Evolutionary conservation across 2,888 invertebrate species (phyloP).

Genomic region (Pterobdella sp.): DNA sequence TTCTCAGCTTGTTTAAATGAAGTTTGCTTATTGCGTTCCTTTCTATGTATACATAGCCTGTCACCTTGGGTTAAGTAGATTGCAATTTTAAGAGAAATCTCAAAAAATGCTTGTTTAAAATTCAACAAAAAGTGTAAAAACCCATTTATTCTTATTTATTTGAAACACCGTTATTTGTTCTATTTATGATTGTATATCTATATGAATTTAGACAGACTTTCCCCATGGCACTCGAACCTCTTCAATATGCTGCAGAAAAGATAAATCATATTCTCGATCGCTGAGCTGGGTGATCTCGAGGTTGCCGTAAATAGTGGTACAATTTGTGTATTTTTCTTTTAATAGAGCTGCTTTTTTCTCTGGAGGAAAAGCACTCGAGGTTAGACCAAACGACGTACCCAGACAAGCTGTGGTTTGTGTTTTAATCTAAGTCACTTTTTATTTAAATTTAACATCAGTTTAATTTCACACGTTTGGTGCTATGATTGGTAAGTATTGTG

Average conservation of each 20-base stretch:
- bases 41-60: slow-evolving; percentile 15
- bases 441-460: too few relatives aligned
- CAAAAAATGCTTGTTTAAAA: not conserved
- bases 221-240: slow-evolving; percentile 59
- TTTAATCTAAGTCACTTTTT: not conserved
- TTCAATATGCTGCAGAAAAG: slow-evolving; percentile 81
- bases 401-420: slow-evolving; percentile 4
- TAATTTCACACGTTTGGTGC: too few relatives aligned
- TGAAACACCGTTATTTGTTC: not conserved
- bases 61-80: slow-evolving; percentile 8
- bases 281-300: slow-evolving; percentile 85
- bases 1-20: slow-evolving; percentile 72
- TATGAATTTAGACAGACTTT: too few relatives aligned
- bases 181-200: too few relatives aligned
- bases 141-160: not conserved
- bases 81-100: not conserved
- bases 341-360: too few relatives aligned
- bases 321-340: slow-evolving; percentile 72
- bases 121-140: not conserved
- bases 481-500: not conserved
- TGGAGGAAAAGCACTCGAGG: too few relatives aligned
- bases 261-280: slow-evolving; percentile 68
- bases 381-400: slow-evolving; percentile 3
- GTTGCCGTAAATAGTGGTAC: slow-evolving; percentile 96
- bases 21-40: not conserved